Conservation (phyloP, 2,797 vertebrate genomes). For the Thaleichthys pacificus region DNA sequence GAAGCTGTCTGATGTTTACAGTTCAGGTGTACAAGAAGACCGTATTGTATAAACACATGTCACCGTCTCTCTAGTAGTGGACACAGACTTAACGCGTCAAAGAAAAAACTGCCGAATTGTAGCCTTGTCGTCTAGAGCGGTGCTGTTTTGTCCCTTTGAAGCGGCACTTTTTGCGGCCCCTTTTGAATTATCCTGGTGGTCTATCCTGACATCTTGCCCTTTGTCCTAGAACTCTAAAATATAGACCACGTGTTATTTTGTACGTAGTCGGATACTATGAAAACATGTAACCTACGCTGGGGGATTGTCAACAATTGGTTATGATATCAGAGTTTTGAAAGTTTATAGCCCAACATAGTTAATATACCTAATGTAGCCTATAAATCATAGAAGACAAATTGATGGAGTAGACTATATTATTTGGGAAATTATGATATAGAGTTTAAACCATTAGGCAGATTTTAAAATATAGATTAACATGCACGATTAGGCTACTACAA, state of each 20-base stretch:
- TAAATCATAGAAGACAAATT: no score
- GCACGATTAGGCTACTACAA: background rate
- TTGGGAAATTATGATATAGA: no score
- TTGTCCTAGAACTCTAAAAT: slow-evolving; percentile 75
- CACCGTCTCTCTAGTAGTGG: no score
- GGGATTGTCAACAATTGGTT: background rate
- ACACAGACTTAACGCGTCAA: no score
- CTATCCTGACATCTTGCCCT: slow-evolving; percentile 63
- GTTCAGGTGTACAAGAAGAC: background rate
- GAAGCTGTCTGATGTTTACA: background rate
- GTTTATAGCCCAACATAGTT: no score
- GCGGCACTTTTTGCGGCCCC: no score
- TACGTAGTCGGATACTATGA: slow-evolving; percentile 54
- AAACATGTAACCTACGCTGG: slow-evolving; percentile 30
- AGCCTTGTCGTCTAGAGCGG: slow-evolving; percentile 1
- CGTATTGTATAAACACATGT: background rate
- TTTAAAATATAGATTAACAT: background rate
- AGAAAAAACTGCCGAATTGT: no score
- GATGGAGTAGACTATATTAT: no score
- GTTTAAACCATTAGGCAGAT: no score
- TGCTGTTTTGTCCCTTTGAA: slow-evolving; percentile 22
- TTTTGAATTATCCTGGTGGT: slow-evolving; percentile 49
- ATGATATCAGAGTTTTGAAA: background rate
- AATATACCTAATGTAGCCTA: no score
- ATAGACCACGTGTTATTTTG: slow-evolving; percentile 77